phyloP scores from a whole-genome alignment of 2,113 vertebrate genomes.

The Poecilia latipinna region DNA sequence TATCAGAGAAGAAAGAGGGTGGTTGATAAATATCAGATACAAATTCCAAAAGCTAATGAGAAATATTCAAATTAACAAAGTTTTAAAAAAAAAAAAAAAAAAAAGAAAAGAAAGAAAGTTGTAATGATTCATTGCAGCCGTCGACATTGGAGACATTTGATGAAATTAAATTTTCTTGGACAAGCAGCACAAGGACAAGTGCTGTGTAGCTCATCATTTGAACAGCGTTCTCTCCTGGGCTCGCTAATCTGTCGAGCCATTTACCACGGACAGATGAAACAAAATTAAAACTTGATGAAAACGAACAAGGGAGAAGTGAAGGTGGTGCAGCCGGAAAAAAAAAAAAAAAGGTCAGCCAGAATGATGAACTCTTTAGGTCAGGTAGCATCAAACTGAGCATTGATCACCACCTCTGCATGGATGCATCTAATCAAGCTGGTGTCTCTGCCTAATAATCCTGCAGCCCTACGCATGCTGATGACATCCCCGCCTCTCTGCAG shows the following conservation, averaged over 20 bases:
- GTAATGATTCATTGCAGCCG: slow-evolving; percentile 15
- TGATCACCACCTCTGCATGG: slow-evolving; percentile 68
- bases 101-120: background rate
- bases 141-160: background rate
- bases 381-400: slow-evolving; percentile 65
- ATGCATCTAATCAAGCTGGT: slow-evolving; percentile 70
- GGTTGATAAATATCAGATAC: slow-evolving; percentile 37
- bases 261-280: slow-evolving; percentile 26
- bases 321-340: slow-evolving; percentile 10
- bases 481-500: slow-evolving; percentile 19
- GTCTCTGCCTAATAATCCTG: slow-evolving; percentile 55
- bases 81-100: slow-evolving; percentile 13
- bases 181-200: background rate
- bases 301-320: slow-evolving; percentile 26
- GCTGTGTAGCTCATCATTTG: background rate
- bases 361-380: slow-evolving; percentile 75
- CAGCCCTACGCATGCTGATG: slow-evolving; percentile 61
- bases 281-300: slow-evolving; percentile 49
- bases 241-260: slow-evolving; percentile 24
- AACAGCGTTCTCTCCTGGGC: background rate
- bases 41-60: slow-evolving; percentile 29
- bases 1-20: slow-evolving; percentile 33
- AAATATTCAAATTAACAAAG: slow-evolving; percentile 50
- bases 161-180: background rate
- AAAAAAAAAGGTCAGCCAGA: slow-evolving; percentile 58